These are phyloP conservation scores for Tipula vernalis DNA, from an alignment of 2,888 invertebrate species.

Conservation along the genomic window DNA sequence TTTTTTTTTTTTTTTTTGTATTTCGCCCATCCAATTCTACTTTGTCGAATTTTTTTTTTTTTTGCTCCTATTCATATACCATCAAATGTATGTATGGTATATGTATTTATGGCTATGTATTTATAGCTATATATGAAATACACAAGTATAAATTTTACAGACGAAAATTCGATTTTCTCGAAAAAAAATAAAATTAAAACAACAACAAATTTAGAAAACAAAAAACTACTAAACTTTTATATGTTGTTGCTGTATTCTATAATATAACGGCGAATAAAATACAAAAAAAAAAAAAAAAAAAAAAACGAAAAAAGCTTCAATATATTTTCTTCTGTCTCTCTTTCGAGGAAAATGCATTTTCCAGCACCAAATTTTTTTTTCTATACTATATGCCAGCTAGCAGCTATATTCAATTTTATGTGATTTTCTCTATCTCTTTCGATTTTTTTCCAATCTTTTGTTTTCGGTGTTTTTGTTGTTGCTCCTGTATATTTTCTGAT, in stretches of 20 bases:
- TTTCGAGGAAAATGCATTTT: not conserved
- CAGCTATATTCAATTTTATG: conserved; percentile 5
- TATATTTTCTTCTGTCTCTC: not conserved
- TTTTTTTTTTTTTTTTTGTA: not conserved
- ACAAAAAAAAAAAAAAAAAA: not conserved
- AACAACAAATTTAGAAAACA: not conserved
- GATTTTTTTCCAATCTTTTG: not conserved
- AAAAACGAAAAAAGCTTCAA: not conserved
- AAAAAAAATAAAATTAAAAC: not conserved
- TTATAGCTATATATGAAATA: not conserved
- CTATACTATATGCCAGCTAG: not conserved
- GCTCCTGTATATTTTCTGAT: not conserved
- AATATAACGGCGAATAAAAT: not conserved
- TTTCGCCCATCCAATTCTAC: not conserved
- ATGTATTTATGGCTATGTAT: no score
- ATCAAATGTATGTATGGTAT: no score
- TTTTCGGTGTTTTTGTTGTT: not conserved
- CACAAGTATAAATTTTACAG: conserved; percentile 4
- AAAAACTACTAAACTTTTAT: not conserved
- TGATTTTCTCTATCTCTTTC: conserved; percentile 7
- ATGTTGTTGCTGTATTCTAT: not conserved
- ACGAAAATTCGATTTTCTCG: conserved; percentile 7
- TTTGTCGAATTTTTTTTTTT: not conserved
- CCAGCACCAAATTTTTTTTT: not conserved
- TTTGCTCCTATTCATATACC: not conserved